These are phyloP conservation scores for Drosophila cognata DNA, from an alignment of 2,888 invertebrate species.

Conservation along the genomic window DNA sequence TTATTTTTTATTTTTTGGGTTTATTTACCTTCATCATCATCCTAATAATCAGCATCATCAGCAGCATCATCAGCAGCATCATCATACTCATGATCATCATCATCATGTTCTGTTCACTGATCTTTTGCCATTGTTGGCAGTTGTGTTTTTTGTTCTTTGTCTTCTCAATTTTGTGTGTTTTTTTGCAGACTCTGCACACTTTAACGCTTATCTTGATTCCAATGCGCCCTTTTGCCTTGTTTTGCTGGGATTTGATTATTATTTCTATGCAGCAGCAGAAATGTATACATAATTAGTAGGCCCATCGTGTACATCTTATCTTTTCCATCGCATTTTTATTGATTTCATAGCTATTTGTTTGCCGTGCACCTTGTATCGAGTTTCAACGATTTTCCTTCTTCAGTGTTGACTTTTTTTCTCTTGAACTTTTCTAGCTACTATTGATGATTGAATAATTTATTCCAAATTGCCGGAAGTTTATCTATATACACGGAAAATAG, in stretches of 20 bases:
- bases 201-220: conserved; percentile 61
- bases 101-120: conserved; percentile 59
- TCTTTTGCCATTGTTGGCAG: conserved; percentile 59
- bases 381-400: conserved; percentile 7
- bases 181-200: conserved; percentile 65
- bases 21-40: conserved; percentile 65
- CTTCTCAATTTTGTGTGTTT: conserved; percentile 22
- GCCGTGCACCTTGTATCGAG: conserved; percentile 18
- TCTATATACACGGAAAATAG: conserved; percentile 26
- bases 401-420: neutral
- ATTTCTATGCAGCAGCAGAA: conserved; percentile 3
- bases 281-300: conserved; percentile 43
- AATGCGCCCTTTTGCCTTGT: conserved; percentile 27
- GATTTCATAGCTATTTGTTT: conserved; percentile 41
- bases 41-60: neutral
- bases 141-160: conserved; percentile 22
- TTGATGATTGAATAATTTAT: conserved; percentile 14
- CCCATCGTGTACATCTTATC: conserved; percentile 1
- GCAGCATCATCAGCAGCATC: conserved; percentile 30
- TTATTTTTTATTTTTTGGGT: conserved; percentile 46
- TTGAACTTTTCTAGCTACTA: neutral
- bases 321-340: conserved; percentile 45
- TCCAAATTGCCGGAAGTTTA: conserved; percentile 71
- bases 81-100: conserved; percentile 9
- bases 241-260: conserved; percentile 27